Evolutionary conservation across 2,113 vertebrate genomes (phyloP).

Genomic region (Donacobius atricapilla): DNA sequence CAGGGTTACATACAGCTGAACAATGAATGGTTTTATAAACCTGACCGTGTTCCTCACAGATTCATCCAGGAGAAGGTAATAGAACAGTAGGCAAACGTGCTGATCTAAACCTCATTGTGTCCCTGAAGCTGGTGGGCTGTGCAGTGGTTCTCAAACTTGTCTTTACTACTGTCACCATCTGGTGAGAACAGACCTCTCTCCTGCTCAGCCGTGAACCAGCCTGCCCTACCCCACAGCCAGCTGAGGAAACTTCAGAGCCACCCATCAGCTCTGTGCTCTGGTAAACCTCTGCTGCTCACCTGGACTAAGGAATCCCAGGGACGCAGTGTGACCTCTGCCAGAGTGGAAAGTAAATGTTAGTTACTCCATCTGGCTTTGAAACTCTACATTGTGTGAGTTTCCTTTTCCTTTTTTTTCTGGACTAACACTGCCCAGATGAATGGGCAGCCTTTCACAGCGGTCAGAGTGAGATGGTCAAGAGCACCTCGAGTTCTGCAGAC

Average conservation of each 20-base stretch:
- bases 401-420: not conserved
- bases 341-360: not conserved
- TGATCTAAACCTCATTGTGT: not conserved
- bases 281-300: not conserved
- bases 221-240: not conserved
- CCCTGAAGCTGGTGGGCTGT: not conserved
- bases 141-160: not conserved
- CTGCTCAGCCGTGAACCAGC: not conserved
- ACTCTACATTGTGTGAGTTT: not conserved
- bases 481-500: not conserved
- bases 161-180: not conserved
- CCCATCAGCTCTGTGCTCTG: not conserved
- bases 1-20: not conserved
- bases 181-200: not conserved
- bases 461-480: not conserved
- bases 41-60: not conserved
- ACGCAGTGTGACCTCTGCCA: not conserved
- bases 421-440: not conserved
- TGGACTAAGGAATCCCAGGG: not conserved
- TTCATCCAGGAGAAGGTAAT: not conserved
- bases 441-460: not conserved
- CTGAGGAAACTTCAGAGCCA: not conserved
- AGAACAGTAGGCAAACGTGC: rapidly evolving
- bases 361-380: not conserved
- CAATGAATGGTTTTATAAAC: not conserved